A percentile compares a stretch with the other conserved stretches of the same genome.
These are phyloP conservation scores for Ctenicera cuprea DNA, from an alignment of 2,888 invertebrate species.

Conservation along the genomic window DNA sequence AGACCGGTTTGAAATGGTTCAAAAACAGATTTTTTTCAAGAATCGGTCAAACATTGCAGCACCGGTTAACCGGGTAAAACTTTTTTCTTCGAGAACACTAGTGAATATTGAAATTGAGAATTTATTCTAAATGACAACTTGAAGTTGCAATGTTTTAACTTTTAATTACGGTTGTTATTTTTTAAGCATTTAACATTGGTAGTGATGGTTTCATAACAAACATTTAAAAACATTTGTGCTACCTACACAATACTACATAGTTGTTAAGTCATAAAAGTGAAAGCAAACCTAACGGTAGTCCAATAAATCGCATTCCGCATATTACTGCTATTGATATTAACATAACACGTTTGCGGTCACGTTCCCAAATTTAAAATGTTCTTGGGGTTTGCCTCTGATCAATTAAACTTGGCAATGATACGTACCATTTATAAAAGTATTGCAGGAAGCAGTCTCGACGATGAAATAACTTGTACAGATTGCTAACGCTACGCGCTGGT, in stretches of 20 bases:
- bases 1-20: too few relatives aligned
- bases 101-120: too few relatives aligned
- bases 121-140: too few relatives aligned
- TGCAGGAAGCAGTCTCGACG: background rate
- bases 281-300: constrained; percentile 21
- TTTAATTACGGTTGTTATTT: too few relatives aligned
- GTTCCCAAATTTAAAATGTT: constrained; percentile 7
- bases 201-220: too few relatives aligned
- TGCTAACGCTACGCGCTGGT: too few relatives aligned
- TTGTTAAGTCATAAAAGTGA: background rate
- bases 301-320: background rate
- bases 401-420: constrained; percentile 10
- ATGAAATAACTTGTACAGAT: background rate
- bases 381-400: background rate
- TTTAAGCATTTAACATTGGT: too few relatives aligned
- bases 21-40: too few relatives aligned
- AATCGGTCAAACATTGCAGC: too few relatives aligned
- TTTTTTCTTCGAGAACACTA: too few relatives aligned
- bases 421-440: background rate
- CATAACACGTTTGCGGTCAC: constrained; percentile 29
- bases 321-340: background rate
- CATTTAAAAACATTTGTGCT: background rate
- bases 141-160: too few relatives aligned
- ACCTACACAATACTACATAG: background rate
- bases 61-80: too few relatives aligned